A percentile compares a stretch with the other conserved stretches of the same genome.
These are phyloP conservation scores for Heteronetta atricapilla DNA, from an alignment of 2,113 vertebrate genomes.

Conservation along the genomic window DNA sequence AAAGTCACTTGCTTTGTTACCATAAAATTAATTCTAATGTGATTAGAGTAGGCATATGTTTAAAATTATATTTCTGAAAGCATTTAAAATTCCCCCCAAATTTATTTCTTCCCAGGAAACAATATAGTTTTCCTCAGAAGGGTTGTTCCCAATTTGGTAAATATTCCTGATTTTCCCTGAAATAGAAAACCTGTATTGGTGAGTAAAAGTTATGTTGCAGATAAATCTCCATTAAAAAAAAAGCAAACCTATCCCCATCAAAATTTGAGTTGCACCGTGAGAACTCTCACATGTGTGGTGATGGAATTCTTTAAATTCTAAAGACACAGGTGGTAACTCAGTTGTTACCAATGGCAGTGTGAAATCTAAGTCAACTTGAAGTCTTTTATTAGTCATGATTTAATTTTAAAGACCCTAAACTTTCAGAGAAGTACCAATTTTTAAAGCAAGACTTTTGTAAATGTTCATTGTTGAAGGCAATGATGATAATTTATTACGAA, in stretches of 20 bases:
- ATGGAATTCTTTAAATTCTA: neutral
- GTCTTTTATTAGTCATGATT: neutral
- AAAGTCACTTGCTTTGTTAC: neutral
- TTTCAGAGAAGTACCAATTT: neutral
- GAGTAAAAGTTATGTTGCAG: neutral
- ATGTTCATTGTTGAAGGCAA: neutral
- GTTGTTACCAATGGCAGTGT: neutral
- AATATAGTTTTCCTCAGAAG: neutral
- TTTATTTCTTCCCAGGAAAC: neutral
- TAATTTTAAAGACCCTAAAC: neutral
- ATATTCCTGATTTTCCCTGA: neutral
- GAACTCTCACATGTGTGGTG: neutral
- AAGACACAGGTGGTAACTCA: neutral
- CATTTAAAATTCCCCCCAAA: neutral
- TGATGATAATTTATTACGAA: neutral
- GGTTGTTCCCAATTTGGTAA: neutral
- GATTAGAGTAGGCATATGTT: neutral
- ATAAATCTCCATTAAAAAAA: neutral
- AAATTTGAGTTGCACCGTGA: neutral
- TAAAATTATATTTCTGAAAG: neutral
- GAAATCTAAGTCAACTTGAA: neutral
- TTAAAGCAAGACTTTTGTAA: neutral
- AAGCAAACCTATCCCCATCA: neutral
- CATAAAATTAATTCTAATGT: neutral
- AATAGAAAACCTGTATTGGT: neutral